Conservation (phyloP, 2,113 vertebrate genomes). For the Pelvicachromis taeniatus region DNA sequence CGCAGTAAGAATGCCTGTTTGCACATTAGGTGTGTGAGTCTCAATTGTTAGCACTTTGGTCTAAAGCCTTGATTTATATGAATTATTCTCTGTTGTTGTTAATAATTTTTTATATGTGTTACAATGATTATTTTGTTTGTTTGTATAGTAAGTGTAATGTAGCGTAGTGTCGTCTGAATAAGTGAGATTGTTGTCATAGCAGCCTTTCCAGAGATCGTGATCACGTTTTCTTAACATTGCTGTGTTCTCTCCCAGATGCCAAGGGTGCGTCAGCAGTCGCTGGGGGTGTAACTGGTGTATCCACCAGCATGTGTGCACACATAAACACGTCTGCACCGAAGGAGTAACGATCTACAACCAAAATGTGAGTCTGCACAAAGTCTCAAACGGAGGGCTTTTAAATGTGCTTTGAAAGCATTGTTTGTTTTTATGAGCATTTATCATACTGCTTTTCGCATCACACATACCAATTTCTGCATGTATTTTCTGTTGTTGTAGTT, state of each 20-base stretch:
- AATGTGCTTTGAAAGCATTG: neutral
- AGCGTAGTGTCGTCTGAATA: neutral
- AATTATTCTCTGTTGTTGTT: neutral
- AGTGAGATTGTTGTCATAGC: neutral
- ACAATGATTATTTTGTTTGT: neutral
- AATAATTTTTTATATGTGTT: neutral
- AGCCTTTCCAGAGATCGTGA: neutral
- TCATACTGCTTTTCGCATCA: neutral
- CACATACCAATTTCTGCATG: neutral
- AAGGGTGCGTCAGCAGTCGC: constrained; percentile 87
- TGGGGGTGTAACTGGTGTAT: constrained; percentile 98
- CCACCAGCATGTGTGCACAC: constrained; percentile 89
- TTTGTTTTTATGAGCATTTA: neutral
- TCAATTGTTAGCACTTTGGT: neutral
- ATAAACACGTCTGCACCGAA: constrained; percentile 79
- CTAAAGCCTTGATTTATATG: too few relatives aligned
- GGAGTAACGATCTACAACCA: constrained; percentile 86
- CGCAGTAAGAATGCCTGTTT: neutral
- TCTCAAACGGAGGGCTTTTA: neutral
- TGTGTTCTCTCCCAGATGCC: constrained; percentile 76
- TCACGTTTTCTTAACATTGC: neutral
- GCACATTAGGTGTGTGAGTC: neutral
- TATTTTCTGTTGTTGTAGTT: neutral
- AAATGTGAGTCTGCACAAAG: constrained; percentile 71
- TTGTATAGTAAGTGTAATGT: neutral